Conservation (phyloP, 2,888 invertebrate genomes). For the Trimorus sp. region DNA sequence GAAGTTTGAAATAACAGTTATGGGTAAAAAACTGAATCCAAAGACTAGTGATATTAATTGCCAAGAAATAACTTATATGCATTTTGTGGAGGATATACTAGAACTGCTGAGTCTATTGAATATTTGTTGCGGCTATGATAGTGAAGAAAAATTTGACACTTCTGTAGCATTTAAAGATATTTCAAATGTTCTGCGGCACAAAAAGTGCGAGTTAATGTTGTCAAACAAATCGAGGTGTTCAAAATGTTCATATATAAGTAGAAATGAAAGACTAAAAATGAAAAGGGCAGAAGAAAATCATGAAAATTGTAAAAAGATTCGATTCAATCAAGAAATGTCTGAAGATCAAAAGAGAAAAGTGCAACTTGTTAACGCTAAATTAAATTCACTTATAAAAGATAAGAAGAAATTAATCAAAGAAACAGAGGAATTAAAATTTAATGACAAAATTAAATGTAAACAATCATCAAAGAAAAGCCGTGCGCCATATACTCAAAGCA, state of each 20-base stretch:
- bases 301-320: conserved; percentile 16
- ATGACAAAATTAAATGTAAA: conserved; percentile 5
- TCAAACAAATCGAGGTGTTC: conserved; percentile 11
- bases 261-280: conserved; percentile 15
- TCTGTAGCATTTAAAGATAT: conserved; percentile 11
- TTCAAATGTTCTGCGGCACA: conserved; percentile 8
- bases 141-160: conserved; percentile 1
- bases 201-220: conserved; percentile 30
- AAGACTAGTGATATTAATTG: conserved; percentile 4
- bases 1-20: not conserved
- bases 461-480: conserved; percentile 15
- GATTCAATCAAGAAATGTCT: not conserved
- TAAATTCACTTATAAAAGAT: not conserved
- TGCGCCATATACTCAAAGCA: conserved; percentile 4
- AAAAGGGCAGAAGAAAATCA: conserved; percentile 9
- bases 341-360: not conserved
- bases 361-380: not conserved
- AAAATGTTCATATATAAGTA: conserved; percentile 24
- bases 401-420: conserved; percentile 24
- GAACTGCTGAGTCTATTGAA: conserved; percentile 9
- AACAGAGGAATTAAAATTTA: conserved; percentile 13
- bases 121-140: conserved; percentile 17
- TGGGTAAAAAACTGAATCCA: conserved; percentile 10
- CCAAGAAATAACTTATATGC: not conserved
- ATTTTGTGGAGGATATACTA: conserved; percentile 23